phyloP scores from a whole-genome alignment of 2,797 vertebrate species.

The Balearica regulorum region DNA sequence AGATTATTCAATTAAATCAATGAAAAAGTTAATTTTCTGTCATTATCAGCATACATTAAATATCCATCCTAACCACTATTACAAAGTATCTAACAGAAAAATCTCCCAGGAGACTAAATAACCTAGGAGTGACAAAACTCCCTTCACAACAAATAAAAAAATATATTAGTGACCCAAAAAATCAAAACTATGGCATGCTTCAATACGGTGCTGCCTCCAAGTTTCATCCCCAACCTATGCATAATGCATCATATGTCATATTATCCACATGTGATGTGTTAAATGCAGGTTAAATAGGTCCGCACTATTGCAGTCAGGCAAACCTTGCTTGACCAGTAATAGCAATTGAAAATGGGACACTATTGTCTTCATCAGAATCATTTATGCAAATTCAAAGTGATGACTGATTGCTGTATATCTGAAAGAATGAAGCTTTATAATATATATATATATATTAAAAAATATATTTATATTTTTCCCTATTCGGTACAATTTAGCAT shows the following conservation, averaged over 20 bases:
- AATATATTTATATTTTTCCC: not conserved
- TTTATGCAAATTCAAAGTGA: not conserved
- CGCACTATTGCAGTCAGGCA: not conserved
- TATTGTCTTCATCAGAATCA: not conserved
- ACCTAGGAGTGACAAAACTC: not conserved
- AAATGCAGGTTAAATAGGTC: not conserved
- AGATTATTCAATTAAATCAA: not conserved
- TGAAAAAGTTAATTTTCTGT: not conserved
- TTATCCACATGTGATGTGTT: not conserved
- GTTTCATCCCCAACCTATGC: not conserved
- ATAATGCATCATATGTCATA: accelerated
- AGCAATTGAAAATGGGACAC: not conserved
- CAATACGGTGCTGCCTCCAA: accelerated
- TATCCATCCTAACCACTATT: not conserved
- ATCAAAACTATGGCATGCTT: not conserved
- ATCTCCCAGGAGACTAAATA: not conserved
- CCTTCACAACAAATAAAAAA: not conserved
- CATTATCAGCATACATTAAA: not conserved
- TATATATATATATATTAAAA: too few species aligned
- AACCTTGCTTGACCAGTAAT: not conserved
- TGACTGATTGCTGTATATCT: not conserved
- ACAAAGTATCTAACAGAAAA: not conserved
- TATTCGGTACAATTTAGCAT: not conserved
- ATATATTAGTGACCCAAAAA: not conserved
- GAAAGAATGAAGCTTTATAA: not conserved